A percentile compares a stretch with the other conserved stretches of the same genome.
phyloP scores from a whole-genome alignment of 2,888 invertebrate species.

The Caenorhabditis panamensis region DNA sequence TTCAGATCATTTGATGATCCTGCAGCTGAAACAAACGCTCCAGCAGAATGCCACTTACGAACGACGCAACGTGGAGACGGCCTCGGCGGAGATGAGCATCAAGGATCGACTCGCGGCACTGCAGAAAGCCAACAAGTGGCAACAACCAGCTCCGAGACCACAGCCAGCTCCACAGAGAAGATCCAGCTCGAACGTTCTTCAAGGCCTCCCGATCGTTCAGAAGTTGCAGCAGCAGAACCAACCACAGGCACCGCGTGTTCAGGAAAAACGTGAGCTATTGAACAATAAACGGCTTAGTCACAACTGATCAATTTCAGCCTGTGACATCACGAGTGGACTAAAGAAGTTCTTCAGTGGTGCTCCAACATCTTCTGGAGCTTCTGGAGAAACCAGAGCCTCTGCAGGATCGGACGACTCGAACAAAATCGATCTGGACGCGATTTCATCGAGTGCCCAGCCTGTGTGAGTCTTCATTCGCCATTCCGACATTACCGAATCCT shows the following conservation, averaged over 20 bases:
- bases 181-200: conserved; percentile 16
- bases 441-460: conserved; percentile 32
- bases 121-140: conserved; percentile 63
- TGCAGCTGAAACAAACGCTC: conserved; percentile 50
- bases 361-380: background rate
- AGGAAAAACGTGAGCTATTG: conserved; percentile 32
- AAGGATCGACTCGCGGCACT: conserved; percentile 64
- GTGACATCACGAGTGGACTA: conserved; percentile 48
- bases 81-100: conserved; percentile 50
- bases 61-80: conserved; percentile 27
- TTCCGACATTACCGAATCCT: background rate
- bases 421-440: conserved; percentile 52
- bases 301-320: conserved; percentile 26
- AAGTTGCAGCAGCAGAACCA: background rate
- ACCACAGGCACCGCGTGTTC: background rate
- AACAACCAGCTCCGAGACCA: conserved; percentile 40
- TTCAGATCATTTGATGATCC: conserved; percentile 63
- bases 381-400: background rate
- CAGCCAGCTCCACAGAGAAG: conserved; percentile 13
- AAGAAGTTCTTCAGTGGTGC: conserved; percentile 47
- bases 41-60: conserved; percentile 43
- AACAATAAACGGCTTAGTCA: background rate
- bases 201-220: conserved; percentile 38
- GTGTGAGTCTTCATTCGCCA: conserved; percentile 13
- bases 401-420: background rate